These are phyloP conservation scores for Agapornis canus DNA, from an alignment of 2,797 vertebrate species.

Conservation along the genomic window DNA sequence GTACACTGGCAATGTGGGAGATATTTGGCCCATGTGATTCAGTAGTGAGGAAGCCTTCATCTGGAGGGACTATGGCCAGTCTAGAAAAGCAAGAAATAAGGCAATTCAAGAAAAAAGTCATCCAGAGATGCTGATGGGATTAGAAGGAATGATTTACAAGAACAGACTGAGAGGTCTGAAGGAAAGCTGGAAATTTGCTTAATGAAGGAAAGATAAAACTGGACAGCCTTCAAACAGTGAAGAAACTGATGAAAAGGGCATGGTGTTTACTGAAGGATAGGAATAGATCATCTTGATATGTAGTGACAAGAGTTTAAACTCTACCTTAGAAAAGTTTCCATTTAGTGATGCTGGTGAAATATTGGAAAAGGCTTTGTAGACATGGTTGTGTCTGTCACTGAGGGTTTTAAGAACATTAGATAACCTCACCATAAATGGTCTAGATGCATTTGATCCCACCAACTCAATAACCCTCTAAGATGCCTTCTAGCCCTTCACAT, in stretches of 20 bases:
- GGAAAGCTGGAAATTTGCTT: neutral
- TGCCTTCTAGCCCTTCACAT: neutral
- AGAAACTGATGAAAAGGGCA: neutral
- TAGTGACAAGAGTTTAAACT: neutral
- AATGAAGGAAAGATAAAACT: neutral
- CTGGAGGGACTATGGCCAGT: neutral
- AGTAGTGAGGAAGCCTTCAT: neutral
- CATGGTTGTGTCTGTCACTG: neutral
- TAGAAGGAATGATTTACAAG: neutral
- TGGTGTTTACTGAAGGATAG: neutral
- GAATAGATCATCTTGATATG: neutral
- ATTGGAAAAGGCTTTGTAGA: neutral
- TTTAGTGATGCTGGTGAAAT: neutral
- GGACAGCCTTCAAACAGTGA: neutral
- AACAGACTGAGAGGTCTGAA: neutral
- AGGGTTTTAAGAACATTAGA: neutral
- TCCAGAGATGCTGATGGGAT: neutral
- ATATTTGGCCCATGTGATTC: neutral
- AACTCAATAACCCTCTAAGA: accelerated
- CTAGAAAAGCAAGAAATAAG: neutral
- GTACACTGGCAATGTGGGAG: neutral
- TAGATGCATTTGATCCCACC: neutral
- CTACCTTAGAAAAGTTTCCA: neutral
- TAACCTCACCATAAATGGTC: neutral
- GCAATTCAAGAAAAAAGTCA: neutral